Base-by-base conservation (phyloP, 2,888 invertebrate genomes). In the Aplocera efformata region DNA sequence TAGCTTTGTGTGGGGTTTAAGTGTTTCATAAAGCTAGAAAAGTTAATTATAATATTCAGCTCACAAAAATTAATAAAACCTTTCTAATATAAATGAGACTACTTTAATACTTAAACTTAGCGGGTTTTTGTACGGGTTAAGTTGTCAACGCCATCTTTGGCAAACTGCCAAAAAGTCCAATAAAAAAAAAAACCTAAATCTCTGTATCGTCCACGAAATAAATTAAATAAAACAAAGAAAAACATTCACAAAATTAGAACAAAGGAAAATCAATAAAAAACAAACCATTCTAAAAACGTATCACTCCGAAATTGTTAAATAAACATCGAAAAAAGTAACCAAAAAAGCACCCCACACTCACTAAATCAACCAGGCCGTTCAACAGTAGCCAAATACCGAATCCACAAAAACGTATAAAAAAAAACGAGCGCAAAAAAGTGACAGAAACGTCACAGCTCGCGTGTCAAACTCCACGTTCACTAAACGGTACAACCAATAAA, bases 351-450 rank as follows among this genome's bases (percentile, higher is more conserved):
- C 57, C 53, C 62, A 48, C 47, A 20, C 45, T 10, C 41, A 43
- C 42, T 41, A 42, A 54, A 59, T 60, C 66, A 76, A 77, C 72
- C 67, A 63, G 61, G 67, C 72, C 74, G 78, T 81, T 70, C 76
- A 78, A 84, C 77, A 69, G 77, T 66, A 75, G 78, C 71, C 58
- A 58, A 66, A 70, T 67, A 69, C 72, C 66, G 71, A 79, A 73
- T 71, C 58, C 42, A 51, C 47, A 59, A 59, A 59, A 56, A 60
- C 20, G 21, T 6, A 11, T 1, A 23, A 32, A 44, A 65, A 63
- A 35, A 36, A 55, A 48, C 28, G 34, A 45, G 58, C 57, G 52
- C 57, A 54, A 56, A 49, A 55, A 58, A 60, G 30, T 41, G 36
- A 36, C 40, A 40, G 56, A 52, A 44, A 22, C 27, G 24, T 68